Evolutionary conservation across 1,140 invertebrate genomes (phyloP), one percentile per base, ranked within the genome.

Genomic region (Bombyx mandarina): DNA sequence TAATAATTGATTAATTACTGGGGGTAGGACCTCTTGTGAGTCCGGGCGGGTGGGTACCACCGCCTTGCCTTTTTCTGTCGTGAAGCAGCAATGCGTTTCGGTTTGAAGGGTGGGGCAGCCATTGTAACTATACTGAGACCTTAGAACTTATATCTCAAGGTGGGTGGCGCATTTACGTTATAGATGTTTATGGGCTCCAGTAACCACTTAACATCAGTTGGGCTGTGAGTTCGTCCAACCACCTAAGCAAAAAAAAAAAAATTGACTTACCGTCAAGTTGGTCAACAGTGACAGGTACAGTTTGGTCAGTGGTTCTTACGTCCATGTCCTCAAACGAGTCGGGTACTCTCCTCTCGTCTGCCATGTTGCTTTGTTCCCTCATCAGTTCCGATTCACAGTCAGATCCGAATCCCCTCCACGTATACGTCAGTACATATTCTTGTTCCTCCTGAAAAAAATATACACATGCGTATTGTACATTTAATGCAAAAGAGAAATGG

Each of bases 381-480:
- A 68, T 71, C 54, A 72, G 56, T 65, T 81, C 77, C 45, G 77
- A 77, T 62, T 84, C 82, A 52, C 74, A 80, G 60, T 84, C 81
- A 26, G 81, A 84, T 52, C 76, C 81, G 62, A 81, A 82, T 43
- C 77, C 75, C 10, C 76, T 79, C 81, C 79, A 84, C 54, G 69
- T 71, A 65, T 80, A 79, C 44, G 55, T 77, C 60, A 86, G 50
- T 59, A 71, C 83, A 82, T 86, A 81, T 56, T 86, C 80, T 49
- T 73, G 72, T 53, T 86, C 82, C 69, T 86, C 82, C 82, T 86
- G 73, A 10, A 69, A 67, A 18, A 46, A 18, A 18, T 18, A 18
- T 18, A 18, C 12, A 56, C 45, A 54, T 45, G 45, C 10, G 3
- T 3, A 8, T 44, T 54, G 12, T 45, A 18, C 8, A 8, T n/a